These are phyloP conservation scores for Oreamnos americanus DNA, from an alignment of 2,113 vertebrate genomes.

Conservation along the genomic window DNA sequence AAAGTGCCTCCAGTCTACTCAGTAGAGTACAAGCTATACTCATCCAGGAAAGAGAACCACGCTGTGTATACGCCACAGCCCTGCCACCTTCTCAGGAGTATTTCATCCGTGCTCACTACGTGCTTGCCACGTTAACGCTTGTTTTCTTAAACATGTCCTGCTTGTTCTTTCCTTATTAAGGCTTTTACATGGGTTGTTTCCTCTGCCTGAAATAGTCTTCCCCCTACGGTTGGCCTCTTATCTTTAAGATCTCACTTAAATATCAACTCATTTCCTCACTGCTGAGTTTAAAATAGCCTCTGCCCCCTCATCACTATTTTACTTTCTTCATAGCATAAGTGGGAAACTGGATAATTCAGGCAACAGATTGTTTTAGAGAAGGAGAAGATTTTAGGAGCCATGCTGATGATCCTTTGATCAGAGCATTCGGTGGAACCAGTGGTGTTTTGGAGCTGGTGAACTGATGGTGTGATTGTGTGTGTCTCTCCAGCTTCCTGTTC, in stretches of 20 bases:
- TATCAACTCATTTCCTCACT: not conserved
- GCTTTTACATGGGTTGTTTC: not conserved
- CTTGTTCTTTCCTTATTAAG: not conserved
- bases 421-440: not conserved
- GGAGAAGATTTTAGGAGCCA: not conserved
- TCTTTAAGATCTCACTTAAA: slow-evolving; percentile 11
- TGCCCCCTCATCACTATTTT: not conserved
- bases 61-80: not conserved
- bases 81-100: not conserved
- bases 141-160: not conserved
- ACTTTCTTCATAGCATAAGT: not conserved
- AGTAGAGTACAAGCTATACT: not conserved
- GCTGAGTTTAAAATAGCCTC: not conserved
- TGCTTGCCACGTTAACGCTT: not conserved
- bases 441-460: not conserved
- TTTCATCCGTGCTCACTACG: not conserved
- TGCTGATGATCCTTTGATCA: not conserved
- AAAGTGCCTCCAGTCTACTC: not conserved
- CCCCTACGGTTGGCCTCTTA: not conserved
- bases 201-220: not conserved
- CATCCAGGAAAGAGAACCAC: not conserved
- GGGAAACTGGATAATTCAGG: not conserved
- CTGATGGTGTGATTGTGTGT: too few relatives aligned
- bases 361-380: not conserved
- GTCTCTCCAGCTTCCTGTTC: not conserved